Percentiles rank a stretch among this genome's conserved stretches.
These are phyloP conservation scores for Bathynomus jamesi DNA, from an alignment of 1,140 invertebrate species.

Conservation along the genomic window DNA sequence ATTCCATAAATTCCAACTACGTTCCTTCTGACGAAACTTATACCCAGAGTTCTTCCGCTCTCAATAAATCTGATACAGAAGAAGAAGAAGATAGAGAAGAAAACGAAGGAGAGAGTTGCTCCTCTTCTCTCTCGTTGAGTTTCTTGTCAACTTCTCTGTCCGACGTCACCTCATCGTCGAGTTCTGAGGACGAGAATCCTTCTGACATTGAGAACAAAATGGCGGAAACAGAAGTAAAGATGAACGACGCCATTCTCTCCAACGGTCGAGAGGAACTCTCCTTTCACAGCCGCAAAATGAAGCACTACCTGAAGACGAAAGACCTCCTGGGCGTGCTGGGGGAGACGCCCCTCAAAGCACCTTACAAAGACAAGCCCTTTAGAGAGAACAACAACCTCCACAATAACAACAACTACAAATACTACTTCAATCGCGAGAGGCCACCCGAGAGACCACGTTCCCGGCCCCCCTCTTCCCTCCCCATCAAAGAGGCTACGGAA, in stretches of 20 bases:
- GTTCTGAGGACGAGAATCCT: slow-evolving; percentile 42
- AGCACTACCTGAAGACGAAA: slow-evolving; percentile 28
- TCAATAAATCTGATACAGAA: background rate
- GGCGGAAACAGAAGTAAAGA: slow-evolving; percentile 35
- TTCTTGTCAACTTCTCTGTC: background rate
- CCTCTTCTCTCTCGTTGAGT: background rate
- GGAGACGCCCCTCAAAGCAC: background rate
- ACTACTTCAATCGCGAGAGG: background rate
- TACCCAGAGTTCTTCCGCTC: background rate
- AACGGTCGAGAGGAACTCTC: slow-evolving; percentile 39
- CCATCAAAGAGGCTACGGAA: slow-evolving; percentile 3
- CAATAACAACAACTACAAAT: slow-evolving; percentile 15
- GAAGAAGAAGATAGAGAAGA: background rate
- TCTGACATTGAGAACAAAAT: slow-evolving; percentile 30
- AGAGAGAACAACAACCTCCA: slow-evolving; percentile 1
- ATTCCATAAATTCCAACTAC: background rate
- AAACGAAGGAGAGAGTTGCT: background rate
- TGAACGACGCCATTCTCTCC: slow-evolving; percentile 42
- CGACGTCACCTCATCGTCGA: slow-evolving; percentile 6
- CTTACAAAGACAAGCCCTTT: background rate
- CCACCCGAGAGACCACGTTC: background rate
- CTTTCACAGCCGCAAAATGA: slow-evolving; percentile 21
- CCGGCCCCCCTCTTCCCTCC: slow-evolving; percentile 1
- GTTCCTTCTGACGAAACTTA: background rate
- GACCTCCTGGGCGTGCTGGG: slow-evolving; percentile 14